phyloP scores from a whole-genome alignment of 2,113 vertebrate species.

The Pelodiscus sinensis region DNA sequence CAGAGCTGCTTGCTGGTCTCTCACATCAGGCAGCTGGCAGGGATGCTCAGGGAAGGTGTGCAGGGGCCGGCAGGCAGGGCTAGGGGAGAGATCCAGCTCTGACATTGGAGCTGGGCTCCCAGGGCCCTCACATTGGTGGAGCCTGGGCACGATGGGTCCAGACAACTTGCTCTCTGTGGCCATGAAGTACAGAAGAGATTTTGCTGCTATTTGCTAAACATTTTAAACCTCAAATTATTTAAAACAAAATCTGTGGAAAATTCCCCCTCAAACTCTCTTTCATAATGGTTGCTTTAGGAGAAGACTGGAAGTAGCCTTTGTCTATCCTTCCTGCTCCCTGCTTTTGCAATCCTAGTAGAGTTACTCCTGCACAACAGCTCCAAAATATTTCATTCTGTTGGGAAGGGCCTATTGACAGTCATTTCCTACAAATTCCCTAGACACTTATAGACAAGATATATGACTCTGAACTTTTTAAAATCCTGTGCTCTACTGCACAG shows the following conservation, averaged over 20 bases:
- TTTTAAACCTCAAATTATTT: background rate
- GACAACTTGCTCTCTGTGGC: background rate
- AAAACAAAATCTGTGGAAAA: background rate
- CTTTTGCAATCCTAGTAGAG: background rate
- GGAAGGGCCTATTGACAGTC: background rate
- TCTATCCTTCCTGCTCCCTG: background rate
- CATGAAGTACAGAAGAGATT: background rate
- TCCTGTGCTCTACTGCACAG: background rate
- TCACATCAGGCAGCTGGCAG: no score
- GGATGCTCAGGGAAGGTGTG: no score
- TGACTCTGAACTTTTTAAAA: conserved; percentile 2
- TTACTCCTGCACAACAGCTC: background rate
- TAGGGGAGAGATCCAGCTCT: no score
- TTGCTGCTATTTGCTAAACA: background rate
- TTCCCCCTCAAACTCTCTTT: background rate
- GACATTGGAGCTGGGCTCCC: no score
- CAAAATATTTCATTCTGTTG: background rate
- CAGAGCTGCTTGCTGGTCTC: no score
- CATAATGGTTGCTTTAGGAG: background rate
- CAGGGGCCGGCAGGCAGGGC: no score
- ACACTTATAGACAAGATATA: background rate
- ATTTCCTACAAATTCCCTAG: conserved; percentile 36
- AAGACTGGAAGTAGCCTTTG: background rate
- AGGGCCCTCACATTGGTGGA: no score
- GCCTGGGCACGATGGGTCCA: no score